phyloP scores from a whole-genome alignment of 2,797 vertebrate genomes.

The Pseudochirops cupreus region DNA sequence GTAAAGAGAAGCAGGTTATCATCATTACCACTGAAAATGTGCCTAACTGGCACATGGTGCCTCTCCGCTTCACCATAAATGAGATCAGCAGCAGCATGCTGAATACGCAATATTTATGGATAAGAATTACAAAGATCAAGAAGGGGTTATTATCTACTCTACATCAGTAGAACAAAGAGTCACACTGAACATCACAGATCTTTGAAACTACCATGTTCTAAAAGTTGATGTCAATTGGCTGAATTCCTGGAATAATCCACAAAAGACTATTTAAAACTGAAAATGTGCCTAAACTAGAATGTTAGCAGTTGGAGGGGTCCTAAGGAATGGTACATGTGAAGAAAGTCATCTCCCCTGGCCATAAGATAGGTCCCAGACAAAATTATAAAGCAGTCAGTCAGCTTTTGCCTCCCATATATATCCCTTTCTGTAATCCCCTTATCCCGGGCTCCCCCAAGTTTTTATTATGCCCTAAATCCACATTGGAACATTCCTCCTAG shows the following conservation, averaged over 20 bases:
- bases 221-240: not conserved
- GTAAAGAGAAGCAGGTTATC: not conserved
- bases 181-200: not conserved
- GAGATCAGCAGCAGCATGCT: not conserved
- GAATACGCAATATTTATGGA: not conserved
- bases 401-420: not conserved
- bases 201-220: not conserved
- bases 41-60: not conserved
- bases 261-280: not conserved
- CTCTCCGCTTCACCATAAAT: not conserved
- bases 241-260: not conserved
- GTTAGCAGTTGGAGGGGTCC: not conserved
- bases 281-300: not conserved
- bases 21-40: not conserved
- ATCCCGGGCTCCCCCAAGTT: not conserved
- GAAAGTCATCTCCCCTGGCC: not conserved
- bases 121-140: not conserved
- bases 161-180: not conserved
- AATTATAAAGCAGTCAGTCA: not conserved
- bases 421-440: not conserved
- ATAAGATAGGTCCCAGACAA: not conserved
- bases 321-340: not conserved
- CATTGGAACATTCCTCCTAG: not conserved
- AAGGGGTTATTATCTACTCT: not conserved
- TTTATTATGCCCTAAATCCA: not conserved